Evolutionary conservation across 2,113 vertebrate genomes (phyloP).

Genomic region (Oxyura jamaicensis): DNA sequence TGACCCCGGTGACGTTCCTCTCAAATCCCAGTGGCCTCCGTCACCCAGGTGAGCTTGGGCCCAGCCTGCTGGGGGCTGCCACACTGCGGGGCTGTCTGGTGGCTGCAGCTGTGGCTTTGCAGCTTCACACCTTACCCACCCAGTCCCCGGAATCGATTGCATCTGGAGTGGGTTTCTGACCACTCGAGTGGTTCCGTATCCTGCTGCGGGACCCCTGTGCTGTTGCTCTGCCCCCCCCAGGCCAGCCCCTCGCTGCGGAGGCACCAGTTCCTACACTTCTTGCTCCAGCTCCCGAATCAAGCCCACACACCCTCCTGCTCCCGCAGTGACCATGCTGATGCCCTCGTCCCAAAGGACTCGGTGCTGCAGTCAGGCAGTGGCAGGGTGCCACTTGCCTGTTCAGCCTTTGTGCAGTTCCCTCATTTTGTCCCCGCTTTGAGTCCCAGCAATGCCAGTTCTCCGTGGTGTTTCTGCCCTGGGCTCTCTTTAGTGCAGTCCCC

Average conservation of each 20-base stretch:
- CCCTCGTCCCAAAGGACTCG: neutral
- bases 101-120: too few species aligned
- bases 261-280: neutral
- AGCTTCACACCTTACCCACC: too few species aligned
- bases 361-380: neutral
- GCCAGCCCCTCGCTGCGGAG: neutral
- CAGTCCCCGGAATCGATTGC: too few species aligned
- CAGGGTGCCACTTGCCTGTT: neutral
- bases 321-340: neutral
- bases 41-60: neutral
- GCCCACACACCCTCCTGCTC: neutral
- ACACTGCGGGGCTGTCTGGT: too few species aligned
- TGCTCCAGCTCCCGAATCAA: neutral
- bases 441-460: neutral
- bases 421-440: neutral
- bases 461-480: neutral
- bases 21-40: neutral
- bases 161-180: too few species aligned
- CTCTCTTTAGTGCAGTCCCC: too few species aligned
- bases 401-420: neutral
- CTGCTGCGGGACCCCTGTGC: too few species aligned
- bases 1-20: neutral
- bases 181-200: too few species aligned
- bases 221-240: too few species aligned
- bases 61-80: too few species aligned